Percentiles rank a stretch among this genome's conserved stretches.
phyloP scores from a whole-genome alignment of 2,113 vertebrate genomes.

The Pica pica region DNA sequence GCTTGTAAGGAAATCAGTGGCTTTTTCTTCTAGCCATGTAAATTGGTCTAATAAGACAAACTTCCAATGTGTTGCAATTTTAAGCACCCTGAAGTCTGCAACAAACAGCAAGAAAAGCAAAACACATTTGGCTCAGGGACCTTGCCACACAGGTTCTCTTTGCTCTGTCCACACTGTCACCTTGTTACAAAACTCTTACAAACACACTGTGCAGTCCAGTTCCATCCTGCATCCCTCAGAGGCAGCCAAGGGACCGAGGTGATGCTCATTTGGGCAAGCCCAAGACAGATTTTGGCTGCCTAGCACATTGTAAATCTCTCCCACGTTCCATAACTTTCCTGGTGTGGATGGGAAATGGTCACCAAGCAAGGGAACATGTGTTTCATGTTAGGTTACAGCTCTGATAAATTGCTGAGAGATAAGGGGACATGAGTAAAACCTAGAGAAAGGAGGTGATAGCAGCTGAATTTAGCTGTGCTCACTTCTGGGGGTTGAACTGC shows the following conservation, averaged over 20 bases:
- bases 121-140: neutral
- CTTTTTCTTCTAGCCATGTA: accelerated
- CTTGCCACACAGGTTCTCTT: neutral
- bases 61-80: neutral
- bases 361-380: neutral
- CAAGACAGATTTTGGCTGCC: neutral
- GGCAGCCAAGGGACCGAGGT: neutral
- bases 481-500: neutral
- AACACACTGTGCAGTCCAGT: neutral
- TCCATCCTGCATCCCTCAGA: neutral
- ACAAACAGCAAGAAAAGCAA: neutral
- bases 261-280: neutral
- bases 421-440: neutral
- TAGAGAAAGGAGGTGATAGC: neutral
- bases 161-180: neutral
- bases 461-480: neutral
- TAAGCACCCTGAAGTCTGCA: neutral
- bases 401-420: slow-evolving; percentile 12
- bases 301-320: neutral
- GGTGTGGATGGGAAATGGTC: neutral
- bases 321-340: neutral
- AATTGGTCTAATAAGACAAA: neutral
- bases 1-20: neutral
- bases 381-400: neutral
- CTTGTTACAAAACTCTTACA: neutral